phyloP scores from a whole-genome alignment of 2,888 invertebrate species.

The Watsonalla cultraria region DNA sequence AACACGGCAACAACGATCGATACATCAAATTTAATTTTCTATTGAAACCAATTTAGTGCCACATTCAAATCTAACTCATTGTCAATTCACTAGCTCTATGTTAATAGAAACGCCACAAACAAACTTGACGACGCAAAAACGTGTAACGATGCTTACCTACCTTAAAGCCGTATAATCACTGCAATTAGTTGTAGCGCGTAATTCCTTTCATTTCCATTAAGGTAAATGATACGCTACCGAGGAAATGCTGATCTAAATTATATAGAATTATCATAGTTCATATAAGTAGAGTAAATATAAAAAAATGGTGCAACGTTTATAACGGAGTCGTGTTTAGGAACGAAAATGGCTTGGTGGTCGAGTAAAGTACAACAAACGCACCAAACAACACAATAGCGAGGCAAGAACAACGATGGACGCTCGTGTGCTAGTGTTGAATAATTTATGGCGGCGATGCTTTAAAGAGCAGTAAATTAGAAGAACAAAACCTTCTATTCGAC shows the following conservation, averaged over 20 bases:
- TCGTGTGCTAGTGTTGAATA: slow-evolving; percentile 59
- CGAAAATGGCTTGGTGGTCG: slow-evolving; percentile 24
- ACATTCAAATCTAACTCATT: slow-evolving; percentile 21
- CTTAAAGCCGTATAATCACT: background rate
- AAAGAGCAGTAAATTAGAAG: slow-evolving; percentile 59
- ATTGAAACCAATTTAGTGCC: slow-evolving; percentile 51
- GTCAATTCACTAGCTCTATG: slow-evolving; percentile 17
- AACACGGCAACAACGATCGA: slow-evolving; percentile 38
- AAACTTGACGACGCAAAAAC: slow-evolving; percentile 16
- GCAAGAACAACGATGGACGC: slow-evolving; percentile 58
- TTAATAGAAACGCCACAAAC: slow-evolving; percentile 15
- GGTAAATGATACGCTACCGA: background rate
- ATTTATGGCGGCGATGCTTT: slow-evolving; percentile 65
- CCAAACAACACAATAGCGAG: slow-evolving; percentile 49
- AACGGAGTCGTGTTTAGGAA: slow-evolving; percentile 14
- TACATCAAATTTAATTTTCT: slow-evolving; percentile 52
- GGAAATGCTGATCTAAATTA: background rate
- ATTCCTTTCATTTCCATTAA: background rate
- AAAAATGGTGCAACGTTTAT: slow-evolving; percentile 12
- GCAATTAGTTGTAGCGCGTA: background rate
- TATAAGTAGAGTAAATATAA: slow-evolving; percentile 14
- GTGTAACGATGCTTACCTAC: slow-evolving; percentile 9
- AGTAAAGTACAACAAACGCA: slow-evolving; percentile 32
- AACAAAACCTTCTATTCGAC: slow-evolving; percentile 50
- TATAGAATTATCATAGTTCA: background rate